Evolutionary conservation across 1,140 invertebrate species (phyloP), one percentile per base, ranked within the genome.

Genomic region (Reticulitermes speratus): DNA sequence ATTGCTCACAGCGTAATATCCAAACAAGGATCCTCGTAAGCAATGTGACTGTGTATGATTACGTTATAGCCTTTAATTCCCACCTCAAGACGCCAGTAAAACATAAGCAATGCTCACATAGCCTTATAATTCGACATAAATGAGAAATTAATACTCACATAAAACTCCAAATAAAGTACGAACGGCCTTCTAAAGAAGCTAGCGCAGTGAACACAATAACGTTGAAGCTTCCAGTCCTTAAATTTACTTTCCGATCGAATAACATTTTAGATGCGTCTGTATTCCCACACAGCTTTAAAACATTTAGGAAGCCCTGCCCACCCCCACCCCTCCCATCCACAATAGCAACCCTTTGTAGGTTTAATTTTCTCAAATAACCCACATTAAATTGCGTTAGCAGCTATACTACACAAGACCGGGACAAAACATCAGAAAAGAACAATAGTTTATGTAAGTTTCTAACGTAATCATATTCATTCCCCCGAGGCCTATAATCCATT

Each of bases 361-460:
- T 84, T 84, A 84, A 84, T 84, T 84, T 84, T 84, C 84, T 84
- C 84, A 84, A 84, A 84, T 84, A 84, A 84, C 84, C 84, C 84
- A 84, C 84, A 84, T 84, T 84, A 84, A 84, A 84, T 84, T 84
- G 84, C 84, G 55, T 84, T 84, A 84, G 38, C 48, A 55, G 84
- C 84, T 84, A 30, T 52, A 32, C 84, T 52, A 52, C 12, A 65
- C 48, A 52, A 84, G 84, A 52, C 32, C 82, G 82, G 23, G n/a
- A 12, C 45, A 83, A 45, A 52, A n/a, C 44, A 30, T 45, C 44
- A 52, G 82, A 83, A 52, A 65, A 52, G 84, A 84, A 84, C 84
- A 84, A 84, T 84, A 84, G 84, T 84, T 38, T 84, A 84, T 84
- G 55, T 55, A 84, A 84, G 84, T 84, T 75, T 84, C 38, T 59